Evolutionary conservation across 2,888 invertebrate genomes (phyloP).

Genomic region (Callyntrura guangdongensis): DNA sequence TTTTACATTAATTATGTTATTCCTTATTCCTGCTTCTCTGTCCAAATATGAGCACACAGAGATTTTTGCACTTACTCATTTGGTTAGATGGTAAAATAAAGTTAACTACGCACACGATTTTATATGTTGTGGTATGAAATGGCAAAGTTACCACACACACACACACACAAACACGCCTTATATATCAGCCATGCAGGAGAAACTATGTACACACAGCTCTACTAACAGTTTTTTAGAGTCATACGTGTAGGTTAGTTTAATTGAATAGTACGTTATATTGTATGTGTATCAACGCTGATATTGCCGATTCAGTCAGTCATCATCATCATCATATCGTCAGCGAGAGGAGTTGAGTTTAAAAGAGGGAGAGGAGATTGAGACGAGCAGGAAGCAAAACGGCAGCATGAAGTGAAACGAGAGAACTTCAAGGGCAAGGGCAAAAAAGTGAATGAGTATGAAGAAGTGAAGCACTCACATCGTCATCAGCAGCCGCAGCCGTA

Average conservation of each 20-base stretch:
- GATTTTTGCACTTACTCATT: conserved; percentile 54
- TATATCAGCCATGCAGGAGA: not conserved
- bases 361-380: conserved; percentile 64
- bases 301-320: not conserved
- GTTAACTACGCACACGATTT: conserved; percentile 9
- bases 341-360: conserved; percentile 11
- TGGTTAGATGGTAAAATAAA: not conserved
- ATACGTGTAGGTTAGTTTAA: conserved; percentile 22
- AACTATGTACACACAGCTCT: not conserved
- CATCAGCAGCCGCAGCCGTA: not conserved
- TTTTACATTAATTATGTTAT: conserved; percentile 37
- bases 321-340: conserved; percentile 1
- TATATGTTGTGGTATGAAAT: not conserved
- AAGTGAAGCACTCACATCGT: not conserved
- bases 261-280: conserved; percentile 30
- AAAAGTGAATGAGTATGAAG: conserved; percentile 74
- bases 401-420: conserved; percentile 77
- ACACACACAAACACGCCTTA: not conserved
- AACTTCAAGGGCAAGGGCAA: conserved; percentile 78
- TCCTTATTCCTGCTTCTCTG: conserved; percentile 39
- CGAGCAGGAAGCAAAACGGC: conserved; percentile 77
- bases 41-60: conserved; percentile 33
- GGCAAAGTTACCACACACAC: not conserved
- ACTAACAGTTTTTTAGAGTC: not conserved
- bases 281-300: not conserved